Percentiles rank a stretch among this genome's conserved stretches.
These are phyloP conservation scores for Cylindroiulus punctatus DNA, from an alignment of 2,888 invertebrate genomes.

Conservation along the genomic window DNA sequence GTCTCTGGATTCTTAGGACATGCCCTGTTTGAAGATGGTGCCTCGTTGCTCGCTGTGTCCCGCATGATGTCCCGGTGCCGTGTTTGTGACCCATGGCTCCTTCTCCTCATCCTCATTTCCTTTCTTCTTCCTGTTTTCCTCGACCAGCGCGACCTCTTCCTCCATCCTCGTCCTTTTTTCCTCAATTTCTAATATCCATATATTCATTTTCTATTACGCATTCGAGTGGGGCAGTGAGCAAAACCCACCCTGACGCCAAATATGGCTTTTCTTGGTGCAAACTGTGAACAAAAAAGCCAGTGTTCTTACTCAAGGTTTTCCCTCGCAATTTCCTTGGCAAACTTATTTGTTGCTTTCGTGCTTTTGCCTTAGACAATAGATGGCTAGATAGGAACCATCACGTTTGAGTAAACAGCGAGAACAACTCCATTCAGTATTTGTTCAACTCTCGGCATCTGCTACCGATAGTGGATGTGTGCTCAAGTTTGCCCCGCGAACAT, in stretches of 20 bases:
- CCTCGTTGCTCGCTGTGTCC: too few species aligned
- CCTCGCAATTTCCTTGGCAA: constrained; percentile 50
- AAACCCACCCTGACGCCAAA: constrained; percentile 50
- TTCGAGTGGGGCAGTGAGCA: constrained; percentile 48
- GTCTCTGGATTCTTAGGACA: too few species aligned
- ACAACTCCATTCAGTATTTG: too few species aligned
- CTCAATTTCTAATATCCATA: background rate
- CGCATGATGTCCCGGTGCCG: background rate
- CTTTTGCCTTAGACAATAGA: background rate
- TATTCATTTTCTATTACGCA: constrained; percentile 28
- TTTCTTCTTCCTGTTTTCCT: too few species aligned
- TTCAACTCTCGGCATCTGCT: too few species aligned
- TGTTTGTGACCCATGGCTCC: too few species aligned
- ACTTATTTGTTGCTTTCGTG: constrained; percentile 28
- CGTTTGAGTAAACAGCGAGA: background rate
- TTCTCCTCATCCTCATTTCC: too few species aligned
- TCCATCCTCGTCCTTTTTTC: too few species aligned
- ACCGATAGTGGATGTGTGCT: too few species aligned
- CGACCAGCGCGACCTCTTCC: too few species aligned
- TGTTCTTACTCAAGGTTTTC: background rate
- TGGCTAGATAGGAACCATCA: background rate
- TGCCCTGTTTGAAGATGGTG: too few species aligned
- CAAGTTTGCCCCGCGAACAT: too few species aligned
- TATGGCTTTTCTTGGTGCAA: constrained; percentile 56
- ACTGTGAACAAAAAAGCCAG: constrained; percentile 28